These are phyloP conservation scores for Sinella curviseta DNA, from an alignment of 1,140 invertebrate species.

Conservation along the genomic window DNA sequence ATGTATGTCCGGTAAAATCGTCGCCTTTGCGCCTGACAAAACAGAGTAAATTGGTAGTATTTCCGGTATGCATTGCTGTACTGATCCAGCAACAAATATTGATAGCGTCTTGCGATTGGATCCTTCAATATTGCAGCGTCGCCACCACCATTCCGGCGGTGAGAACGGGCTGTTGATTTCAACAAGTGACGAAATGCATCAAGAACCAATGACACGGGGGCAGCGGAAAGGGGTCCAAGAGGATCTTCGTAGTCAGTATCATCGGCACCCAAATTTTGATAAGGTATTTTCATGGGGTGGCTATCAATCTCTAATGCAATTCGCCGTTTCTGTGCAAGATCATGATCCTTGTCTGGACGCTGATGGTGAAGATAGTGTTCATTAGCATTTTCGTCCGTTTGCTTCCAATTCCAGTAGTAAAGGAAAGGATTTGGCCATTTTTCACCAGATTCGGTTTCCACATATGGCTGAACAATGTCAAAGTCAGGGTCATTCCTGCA, in stretches of 20 bases:
- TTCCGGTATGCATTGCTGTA: neutral
- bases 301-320: neutral
- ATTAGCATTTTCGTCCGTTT: neutral
- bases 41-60: neutral
- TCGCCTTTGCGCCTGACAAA: neutral
- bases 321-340: neutral
- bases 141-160: neutral
- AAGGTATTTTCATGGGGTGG: neutral
- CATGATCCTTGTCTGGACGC: neutral
- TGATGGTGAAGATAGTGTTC: neutral
- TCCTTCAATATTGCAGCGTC: neutral
- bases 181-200: neutral
- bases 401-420: conserved; percentile 4
- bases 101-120: neutral
- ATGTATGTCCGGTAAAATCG: too few relatives aligned
- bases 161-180: neutral
- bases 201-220: neutral
- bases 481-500: neutral
- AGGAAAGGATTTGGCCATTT: neutral
- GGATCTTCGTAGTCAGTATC: neutral
- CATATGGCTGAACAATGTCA: neutral
- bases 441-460: neutral
- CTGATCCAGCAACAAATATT: neutral
- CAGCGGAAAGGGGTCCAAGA: neutral
- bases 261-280: neutral